Evolutionary conservation across 2,888 invertebrate genomes (phyloP).

Genomic region (Bruchidius siliquastri): DNA sequence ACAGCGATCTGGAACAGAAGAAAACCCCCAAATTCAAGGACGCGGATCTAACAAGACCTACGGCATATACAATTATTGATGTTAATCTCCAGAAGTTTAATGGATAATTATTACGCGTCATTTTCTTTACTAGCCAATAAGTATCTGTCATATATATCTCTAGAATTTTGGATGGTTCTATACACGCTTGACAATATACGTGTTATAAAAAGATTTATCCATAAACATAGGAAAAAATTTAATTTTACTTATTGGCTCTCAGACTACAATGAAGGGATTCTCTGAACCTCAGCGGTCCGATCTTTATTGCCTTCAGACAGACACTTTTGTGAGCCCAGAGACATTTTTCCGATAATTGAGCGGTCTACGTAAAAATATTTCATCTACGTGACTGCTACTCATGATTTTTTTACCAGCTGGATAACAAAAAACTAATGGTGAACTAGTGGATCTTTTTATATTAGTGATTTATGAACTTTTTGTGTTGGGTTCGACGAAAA

Average conservation of each 20-base stretch:
- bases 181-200: too few species aligned
- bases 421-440: neutral
- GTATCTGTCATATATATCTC: too few species aligned
- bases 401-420: neutral
- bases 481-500: neutral
- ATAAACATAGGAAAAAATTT: neutral
- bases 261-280: neutral
- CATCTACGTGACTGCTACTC: neutral
- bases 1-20: too few species aligned
- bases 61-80: too few species aligned
- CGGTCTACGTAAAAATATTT: neutral
- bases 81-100: too few species aligned
- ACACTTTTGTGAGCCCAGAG: neutral
- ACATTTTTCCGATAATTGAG: neutral
- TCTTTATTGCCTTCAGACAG: neutral
- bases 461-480: neutral
- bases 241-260: neutral
- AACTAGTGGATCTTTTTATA: neutral
- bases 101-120: too few species aligned
- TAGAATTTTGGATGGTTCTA: too few species aligned
- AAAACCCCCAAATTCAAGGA: too few species aligned
- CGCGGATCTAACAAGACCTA: too few species aligned
- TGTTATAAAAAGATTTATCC: too few species aligned
- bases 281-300: neutral
- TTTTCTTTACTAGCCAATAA: too few species aligned